Conservation (phyloP, 2,113 vertebrate species). For the Euleptes europaea region DNA sequence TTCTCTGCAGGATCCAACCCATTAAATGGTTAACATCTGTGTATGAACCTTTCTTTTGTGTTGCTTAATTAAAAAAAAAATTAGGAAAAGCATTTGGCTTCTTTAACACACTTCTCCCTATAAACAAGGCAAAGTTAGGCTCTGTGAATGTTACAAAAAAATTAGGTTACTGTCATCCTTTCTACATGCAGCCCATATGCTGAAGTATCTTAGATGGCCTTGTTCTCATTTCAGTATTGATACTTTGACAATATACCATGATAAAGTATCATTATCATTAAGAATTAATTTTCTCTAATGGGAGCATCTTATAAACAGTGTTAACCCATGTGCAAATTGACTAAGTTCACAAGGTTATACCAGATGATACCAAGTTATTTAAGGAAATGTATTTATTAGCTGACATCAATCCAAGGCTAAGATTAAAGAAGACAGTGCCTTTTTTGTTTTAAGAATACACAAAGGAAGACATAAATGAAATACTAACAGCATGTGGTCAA, state of each 20-base stretch:
- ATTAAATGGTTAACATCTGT: background rate
- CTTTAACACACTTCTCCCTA: background rate
- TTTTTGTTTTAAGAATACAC: slow-evolving; percentile 40
- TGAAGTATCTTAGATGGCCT: background rate
- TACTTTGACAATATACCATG: background rate
- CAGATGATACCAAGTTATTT: slow-evolving; percentile 30
- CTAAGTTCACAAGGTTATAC: slow-evolving; percentile 3
- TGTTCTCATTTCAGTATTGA: background rate
- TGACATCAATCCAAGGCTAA: slow-evolving; percentile 50
- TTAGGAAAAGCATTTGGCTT: background rate
- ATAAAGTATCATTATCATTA: background rate
- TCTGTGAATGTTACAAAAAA: background rate
- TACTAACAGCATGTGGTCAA: slow-evolving; percentile 44
- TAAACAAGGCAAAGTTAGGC: background rate
- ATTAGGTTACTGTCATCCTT: too few species aligned
- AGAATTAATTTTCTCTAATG: background rate
- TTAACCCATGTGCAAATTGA: slow-evolving; percentile 5
- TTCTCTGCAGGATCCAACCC: too few species aligned
- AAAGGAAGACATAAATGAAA: slow-evolving; percentile 51
- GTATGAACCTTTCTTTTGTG: background rate
- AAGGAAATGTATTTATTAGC: slow-evolving; percentile 33
- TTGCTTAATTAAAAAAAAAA: background rate
- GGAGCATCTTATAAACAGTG: slow-evolving; percentile 12
- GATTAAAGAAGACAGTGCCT: slow-evolving; percentile 9
- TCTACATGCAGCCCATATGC: background rate